Conservation (phyloP, 2,797 vertebrate genomes). For the Phataginus tetradactyla region DNA sequence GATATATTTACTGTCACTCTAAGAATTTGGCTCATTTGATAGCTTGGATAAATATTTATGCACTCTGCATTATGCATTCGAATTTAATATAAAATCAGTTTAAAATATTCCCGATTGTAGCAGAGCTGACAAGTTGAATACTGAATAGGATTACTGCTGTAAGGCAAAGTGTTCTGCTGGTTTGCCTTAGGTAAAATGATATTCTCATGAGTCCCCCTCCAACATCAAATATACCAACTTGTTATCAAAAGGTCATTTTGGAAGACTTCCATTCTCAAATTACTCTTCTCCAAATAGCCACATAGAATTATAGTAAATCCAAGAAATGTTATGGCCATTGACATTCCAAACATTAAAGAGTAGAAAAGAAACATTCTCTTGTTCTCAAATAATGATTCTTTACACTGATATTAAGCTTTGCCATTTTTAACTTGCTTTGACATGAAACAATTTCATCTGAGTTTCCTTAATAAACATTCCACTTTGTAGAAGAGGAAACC, state of each 20-base stretch:
- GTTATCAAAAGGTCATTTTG: slow-evolving; percentile 9
- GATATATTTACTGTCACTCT: slow-evolving; percentile 50
- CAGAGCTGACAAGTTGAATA: slow-evolving; percentile 38
- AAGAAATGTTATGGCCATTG: not conserved
- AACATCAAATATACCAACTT: not conserved
- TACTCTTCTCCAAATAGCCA: slow-evolving; percentile 7
- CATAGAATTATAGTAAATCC: not conserved
- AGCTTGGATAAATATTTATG: slow-evolving; percentile 65
- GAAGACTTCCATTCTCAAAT: slow-evolving; percentile 57
- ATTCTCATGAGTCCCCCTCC: not conserved
- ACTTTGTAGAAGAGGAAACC: not conserved
- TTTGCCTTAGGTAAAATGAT: slow-evolving; percentile 29
- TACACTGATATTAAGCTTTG: not conserved
- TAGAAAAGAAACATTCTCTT: slow-evolving; percentile 4
- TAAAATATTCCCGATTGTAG: slow-evolving; percentile 46
- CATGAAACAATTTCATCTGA: not conserved
- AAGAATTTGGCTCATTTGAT: slow-evolving; percentile 47
- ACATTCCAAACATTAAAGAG: not conserved
- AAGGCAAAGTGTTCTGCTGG: not conserved
- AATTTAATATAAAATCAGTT: slow-evolving; percentile 65
- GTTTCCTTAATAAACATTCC: not conserved
- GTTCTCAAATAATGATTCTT: not conserved
- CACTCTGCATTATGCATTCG: slow-evolving; percentile 44
- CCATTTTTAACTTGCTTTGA: not conserved
- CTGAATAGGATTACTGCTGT: not conserved